These are phyloP conservation scores for Passerina amoena DNA, from an alignment of 2,113 vertebrate genomes.

Conservation along the genomic window DNA sequence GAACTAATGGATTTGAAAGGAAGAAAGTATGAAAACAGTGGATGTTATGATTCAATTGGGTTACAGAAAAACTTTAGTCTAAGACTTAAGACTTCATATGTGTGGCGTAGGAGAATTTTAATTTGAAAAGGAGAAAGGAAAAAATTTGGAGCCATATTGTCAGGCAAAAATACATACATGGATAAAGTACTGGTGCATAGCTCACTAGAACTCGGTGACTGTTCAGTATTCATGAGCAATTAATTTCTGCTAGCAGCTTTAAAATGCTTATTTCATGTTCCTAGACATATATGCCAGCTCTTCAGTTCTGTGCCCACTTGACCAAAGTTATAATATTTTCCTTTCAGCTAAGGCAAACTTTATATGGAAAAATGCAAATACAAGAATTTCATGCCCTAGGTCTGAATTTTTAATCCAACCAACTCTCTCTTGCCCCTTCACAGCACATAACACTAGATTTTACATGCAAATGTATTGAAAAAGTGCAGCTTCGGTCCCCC, in stretches of 20 bases:
- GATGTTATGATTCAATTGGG: neutral
- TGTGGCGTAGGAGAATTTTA: neutral
- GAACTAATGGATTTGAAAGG: neutral
- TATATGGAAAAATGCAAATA: neutral
- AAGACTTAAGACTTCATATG: neutral
- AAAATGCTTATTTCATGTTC: neutral
- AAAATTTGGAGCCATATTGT: neutral
- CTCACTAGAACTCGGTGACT: neutral
- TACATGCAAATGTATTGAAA: slow-evolving; percentile 24
- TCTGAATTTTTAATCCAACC: neutral
- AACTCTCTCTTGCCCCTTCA: neutral
- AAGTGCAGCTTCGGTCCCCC: slow-evolving; percentile 48
- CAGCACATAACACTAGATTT: neutral
- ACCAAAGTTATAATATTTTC: neutral
- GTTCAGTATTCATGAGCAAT: neutral
- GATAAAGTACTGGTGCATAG: neutral
- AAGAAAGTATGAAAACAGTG: neutral
- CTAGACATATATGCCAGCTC: neutral
- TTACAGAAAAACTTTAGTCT: neutral
- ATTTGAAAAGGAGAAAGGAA: neutral
- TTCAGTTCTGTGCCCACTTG: neutral
- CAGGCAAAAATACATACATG: neutral
- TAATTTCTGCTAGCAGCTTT: neutral
- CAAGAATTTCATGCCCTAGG: neutral
- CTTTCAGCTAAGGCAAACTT: neutral